Percentiles rank a stretch among this genome's conserved stretches.
Conservation (phyloP, 2,113 vertebrate genomes). For the Caracal caracal region DNA sequence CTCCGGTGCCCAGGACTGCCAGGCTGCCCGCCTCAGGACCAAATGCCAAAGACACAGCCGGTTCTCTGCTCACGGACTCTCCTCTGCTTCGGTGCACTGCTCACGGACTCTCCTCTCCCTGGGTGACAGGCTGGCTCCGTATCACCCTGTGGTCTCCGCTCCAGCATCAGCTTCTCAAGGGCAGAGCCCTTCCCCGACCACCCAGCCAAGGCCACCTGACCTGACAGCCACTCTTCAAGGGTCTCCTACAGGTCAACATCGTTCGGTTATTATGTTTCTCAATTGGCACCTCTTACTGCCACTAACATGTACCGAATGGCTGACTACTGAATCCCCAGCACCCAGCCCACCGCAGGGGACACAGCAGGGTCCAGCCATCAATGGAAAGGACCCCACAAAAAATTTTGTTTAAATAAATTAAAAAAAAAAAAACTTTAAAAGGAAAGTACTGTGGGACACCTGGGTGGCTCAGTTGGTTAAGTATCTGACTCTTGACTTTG, state of each 20-base stretch:
- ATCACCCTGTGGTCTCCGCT: neutral
- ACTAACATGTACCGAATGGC: too few species aligned
- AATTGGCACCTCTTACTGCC: fast-evolving
- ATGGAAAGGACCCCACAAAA: too few species aligned
- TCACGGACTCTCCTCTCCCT: fast-evolving
- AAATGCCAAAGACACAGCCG: fast-evolving
- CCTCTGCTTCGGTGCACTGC: fast-evolving
- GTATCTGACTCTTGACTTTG: too few species aligned
- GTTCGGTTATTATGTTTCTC: fast-evolving
- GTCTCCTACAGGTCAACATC: neutral
- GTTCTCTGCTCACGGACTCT: fast-evolving
- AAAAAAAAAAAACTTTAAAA: too few species aligned
- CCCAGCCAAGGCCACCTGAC: too few species aligned
- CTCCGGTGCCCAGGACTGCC: fast-evolving
- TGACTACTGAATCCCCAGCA: neutral
- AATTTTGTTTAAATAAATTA: too few species aligned
- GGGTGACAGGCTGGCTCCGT: fast-evolving
- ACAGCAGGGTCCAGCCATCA: neutral
- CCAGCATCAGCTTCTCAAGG: neutral
- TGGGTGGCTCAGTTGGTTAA: too few species aligned
- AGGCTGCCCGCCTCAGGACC: fast-evolving
- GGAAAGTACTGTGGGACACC: too few species aligned
- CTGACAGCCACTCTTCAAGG: neutral
- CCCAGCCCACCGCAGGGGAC: fast-evolving
- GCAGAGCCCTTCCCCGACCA: neutral